Conservation (phyloP, 2,113 vertebrate species). For the Varanus salvator region DNA sequence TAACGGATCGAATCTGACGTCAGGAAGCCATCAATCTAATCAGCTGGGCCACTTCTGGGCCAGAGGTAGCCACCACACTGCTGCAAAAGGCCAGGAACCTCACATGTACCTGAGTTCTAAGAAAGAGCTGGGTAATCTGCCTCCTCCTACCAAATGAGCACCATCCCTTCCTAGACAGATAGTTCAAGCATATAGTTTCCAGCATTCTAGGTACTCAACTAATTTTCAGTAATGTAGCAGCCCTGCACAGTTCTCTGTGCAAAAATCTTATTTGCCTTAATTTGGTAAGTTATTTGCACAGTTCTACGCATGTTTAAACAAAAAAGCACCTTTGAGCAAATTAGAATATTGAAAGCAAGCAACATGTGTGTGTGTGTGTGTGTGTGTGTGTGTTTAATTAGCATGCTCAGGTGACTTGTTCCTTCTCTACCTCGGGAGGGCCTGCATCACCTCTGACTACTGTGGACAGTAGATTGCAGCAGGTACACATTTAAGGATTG, state of each 20-base stretch:
- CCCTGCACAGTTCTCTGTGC: too few species aligned
- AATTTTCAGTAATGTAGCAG: background rate
- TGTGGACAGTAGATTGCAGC: background rate
- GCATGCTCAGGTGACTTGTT: background rate
- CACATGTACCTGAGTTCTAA: background rate
- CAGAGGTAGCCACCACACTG: constrained; percentile 45
- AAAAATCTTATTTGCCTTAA: too few species aligned
- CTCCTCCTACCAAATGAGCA: background rate
- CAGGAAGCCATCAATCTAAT: constrained; percentile 77
- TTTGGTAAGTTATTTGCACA: background rate
- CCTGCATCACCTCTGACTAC: background rate
- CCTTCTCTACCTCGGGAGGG: too few species aligned
- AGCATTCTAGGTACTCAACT: background rate
- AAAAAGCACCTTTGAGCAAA: background rate
- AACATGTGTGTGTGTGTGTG: too few species aligned
- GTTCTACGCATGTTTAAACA: background rate
- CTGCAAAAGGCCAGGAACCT: background rate
- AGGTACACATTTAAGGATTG: background rate
- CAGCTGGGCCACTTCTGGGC: constrained; percentile 65
- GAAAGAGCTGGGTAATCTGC: background rate
- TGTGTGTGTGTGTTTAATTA: background rate
- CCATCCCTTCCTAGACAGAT: background rate
- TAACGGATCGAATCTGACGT: constrained; percentile 75
- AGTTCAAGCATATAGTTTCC: background rate
- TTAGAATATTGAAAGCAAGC: background rate